These are phyloP conservation scores for Dendroctonus valens DNA, from an alignment of 1,140 invertebrate genomes.

Conservation along the genomic window DNA sequence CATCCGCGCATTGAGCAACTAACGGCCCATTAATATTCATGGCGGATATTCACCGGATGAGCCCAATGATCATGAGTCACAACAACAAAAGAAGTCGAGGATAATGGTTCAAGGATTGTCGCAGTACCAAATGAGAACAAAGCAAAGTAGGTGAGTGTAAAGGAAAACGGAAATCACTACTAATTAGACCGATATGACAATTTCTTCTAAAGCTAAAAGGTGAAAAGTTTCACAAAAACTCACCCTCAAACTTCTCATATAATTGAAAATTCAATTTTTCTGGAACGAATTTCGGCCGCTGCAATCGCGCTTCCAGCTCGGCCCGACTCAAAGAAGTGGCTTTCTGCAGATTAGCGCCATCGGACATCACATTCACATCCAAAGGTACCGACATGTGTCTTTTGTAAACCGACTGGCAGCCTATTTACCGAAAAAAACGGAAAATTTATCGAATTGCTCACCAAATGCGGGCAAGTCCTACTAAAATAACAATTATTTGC, in stretches of 20 bases:
- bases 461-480: neutral
- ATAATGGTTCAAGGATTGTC: neutral
- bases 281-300: conserved; percentile 72
- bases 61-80: too few species aligned
- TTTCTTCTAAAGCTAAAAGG: neutral
- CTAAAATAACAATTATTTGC: neutral
- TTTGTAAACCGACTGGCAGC: conserved; percentile 40
- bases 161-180: neutral
- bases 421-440: conserved; percentile 29
- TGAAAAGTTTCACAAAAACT: conserved; percentile 34
- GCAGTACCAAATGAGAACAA: too few species aligned
- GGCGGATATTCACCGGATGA: too few species aligned
- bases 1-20: too few species aligned
- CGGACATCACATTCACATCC: conserved; percentile 39
- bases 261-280: conserved; percentile 81
- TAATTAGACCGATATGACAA: neutral
- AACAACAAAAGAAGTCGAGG: neutral
- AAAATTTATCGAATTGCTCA: conserved; percentile 8
- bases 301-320: conserved; percentile 60
- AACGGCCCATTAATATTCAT: too few species aligned
- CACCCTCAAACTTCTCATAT: conserved; percentile 89
- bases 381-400: conserved; percentile 47
- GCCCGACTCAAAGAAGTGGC: conserved; percentile 76
- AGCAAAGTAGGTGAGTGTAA: too few species aligned
- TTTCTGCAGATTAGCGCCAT: conserved; percentile 67